These are phyloP conservation scores for Montipora sp. DNA, from an alignment of 64 coral and sea anemone genomes.

Conservation along the genomic window DNA sequence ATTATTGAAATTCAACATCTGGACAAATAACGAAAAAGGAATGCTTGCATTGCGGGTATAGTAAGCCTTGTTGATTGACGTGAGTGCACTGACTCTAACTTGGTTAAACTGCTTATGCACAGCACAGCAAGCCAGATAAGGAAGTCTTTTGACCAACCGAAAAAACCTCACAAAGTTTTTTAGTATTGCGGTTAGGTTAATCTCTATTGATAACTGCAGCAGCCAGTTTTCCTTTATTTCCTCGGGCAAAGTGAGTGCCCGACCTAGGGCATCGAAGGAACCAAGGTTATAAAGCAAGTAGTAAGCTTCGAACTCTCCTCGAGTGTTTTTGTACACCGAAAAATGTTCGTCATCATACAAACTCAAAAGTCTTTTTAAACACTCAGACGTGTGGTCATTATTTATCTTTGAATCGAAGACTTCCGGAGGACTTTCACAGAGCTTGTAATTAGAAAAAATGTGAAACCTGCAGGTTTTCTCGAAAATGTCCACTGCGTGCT, in stretches of 20 bases:
- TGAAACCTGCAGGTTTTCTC: conserved; percentile 83
- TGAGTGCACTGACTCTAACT: conserved; percentile 51
- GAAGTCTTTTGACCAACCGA: conserved; percentile 57
- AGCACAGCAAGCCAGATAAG: conserved; percentile 81
- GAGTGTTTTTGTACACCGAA: conserved; percentile 27
- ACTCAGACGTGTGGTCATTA: conserved; percentile 73
- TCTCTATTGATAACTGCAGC: conserved; percentile 47
- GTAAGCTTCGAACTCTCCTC: conserved; percentile 83
- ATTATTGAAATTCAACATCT: conserved; percentile 60
- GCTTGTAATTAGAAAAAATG: conserved; percentile 64
- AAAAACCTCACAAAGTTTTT: conserved; percentile 85
- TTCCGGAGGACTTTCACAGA: conserved; percentile 64
- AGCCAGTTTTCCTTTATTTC: conserved; percentile 31
- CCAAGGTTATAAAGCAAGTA: conserved; percentile 75
- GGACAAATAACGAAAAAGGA: conserved; percentile 3
- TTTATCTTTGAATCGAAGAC: conserved; percentile 69
- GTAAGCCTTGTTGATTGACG: conserved; percentile 65
- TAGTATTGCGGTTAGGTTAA: conserved; percentile 34
- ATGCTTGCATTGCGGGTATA: conserved; percentile 50
- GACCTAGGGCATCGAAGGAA: conserved; percentile 66
- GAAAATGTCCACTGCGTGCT: conserved; percentile 55
- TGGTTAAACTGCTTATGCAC: conserved; percentile 72
- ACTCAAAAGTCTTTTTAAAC: conserved; percentile 71
- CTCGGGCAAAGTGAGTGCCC: conserved; percentile 49
- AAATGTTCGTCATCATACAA: conserved; percentile 44